Conservation (phyloP, 2,113 vertebrate genomes). For the Gambusia holbrooki region DNA sequence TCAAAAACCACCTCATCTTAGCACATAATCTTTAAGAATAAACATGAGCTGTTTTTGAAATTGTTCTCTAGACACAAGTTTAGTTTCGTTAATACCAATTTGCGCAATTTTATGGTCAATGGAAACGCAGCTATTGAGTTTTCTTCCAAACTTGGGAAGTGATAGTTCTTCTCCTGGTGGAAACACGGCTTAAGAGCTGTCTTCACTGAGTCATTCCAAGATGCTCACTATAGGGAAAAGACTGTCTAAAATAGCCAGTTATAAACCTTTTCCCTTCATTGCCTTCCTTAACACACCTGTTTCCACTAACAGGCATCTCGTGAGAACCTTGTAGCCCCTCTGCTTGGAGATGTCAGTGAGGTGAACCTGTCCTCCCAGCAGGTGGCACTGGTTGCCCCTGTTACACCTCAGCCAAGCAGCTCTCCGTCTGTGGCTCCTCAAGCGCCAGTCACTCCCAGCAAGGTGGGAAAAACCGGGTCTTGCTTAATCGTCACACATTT, state of each 20-base stretch:
- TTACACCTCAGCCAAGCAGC: constrained; percentile 82
- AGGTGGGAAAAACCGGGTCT: constrained; percentile 78
- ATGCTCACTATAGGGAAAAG: constrained; percentile 5
- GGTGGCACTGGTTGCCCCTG: constrained; percentile 87
- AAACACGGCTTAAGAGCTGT: neutral
- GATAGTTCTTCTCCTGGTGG: constrained; percentile 13
- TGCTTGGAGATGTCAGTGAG: constrained; percentile 86
- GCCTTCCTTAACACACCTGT: neutral
- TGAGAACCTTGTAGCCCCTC: constrained; percentile 77
- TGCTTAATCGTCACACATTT: neutral
- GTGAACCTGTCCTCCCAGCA: constrained; percentile 86
- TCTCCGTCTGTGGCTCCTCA: constrained; percentile 73
- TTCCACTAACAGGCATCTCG: constrained; percentile 62
- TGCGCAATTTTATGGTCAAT: no score
- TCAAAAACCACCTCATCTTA: no score
- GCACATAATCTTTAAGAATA: no score
- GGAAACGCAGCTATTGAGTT: no score
- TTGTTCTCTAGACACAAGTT: no score
- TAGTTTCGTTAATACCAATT: no score
- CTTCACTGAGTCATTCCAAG: constrained; percentile 20
- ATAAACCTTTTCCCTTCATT: no score
- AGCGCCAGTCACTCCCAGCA: constrained; percentile 82
- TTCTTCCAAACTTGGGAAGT: neutral
- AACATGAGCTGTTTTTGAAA: no score
- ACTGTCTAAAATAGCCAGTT: neutral